Percentiles rank a stretch among this genome's conserved stretches.
Conservation (phyloP, 1,140 invertebrate species). For the Teleogryllus occipitalis region DNA sequence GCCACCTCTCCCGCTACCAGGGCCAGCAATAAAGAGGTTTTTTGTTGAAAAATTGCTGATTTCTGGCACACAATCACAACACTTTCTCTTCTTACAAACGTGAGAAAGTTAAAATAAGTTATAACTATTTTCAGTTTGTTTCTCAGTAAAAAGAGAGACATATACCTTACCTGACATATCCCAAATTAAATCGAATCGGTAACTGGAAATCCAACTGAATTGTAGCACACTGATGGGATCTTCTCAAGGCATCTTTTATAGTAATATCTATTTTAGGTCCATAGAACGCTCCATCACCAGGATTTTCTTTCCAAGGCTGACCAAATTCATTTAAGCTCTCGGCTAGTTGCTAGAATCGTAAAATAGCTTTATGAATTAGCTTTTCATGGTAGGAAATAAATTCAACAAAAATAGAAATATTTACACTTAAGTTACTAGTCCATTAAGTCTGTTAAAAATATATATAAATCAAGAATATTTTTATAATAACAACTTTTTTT, state of each 20-base stretch:
- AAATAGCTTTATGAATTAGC: not conserved
- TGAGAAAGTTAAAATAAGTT: not conserved
- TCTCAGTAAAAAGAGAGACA: not conserved
- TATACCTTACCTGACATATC: slow-evolving; percentile 59
- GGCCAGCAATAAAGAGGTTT: too few species aligned
- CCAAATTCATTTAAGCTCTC: slow-evolving; percentile 84
- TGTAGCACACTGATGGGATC: slow-evolving; percentile 91
- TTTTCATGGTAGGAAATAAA: not conserved
- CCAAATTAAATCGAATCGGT: slow-evolving; percentile 83
- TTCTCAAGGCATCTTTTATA: slow-evolving; percentile 84
- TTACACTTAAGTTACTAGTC: too few species aligned
- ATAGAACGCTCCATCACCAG: slow-evolving; percentile 96
- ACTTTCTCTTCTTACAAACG: not conserved
- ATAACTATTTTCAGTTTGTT: not conserved
- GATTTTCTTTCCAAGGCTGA: slow-evolving; percentile 79
- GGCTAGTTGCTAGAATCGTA: slow-evolving; percentile 53
- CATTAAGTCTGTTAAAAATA: too few species aligned
- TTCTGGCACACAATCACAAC: too few species aligned
- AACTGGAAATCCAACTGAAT: slow-evolving; percentile 98
- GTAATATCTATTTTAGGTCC: slow-evolving; percentile 99
- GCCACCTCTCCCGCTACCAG: too few species aligned
- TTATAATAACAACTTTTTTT: too few species aligned
- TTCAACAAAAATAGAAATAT: too few species aligned
- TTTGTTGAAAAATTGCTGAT: too few species aligned
- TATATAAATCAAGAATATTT: too few species aligned